phyloP scores from a whole-genome alignment of 2,888 invertebrate species.

The Drosophila prolongata region DNA sequence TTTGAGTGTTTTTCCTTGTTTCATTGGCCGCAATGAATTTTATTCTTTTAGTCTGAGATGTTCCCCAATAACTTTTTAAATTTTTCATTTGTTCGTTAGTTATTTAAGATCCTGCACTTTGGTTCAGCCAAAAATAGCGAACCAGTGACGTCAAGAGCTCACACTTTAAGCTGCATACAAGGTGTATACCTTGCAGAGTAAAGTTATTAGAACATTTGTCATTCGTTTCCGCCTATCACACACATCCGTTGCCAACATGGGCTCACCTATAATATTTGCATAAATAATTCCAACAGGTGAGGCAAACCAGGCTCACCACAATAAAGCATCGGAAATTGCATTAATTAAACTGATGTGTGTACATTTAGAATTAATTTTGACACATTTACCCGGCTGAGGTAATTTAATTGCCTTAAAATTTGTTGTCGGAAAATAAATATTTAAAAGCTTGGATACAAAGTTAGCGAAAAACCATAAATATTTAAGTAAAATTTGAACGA shows the following conservation, averaged over 20 bases:
- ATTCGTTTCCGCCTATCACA: constrained; percentile 30
- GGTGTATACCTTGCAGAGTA: not conserved
- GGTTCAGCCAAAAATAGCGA: constrained; percentile 4
- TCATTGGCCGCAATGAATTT: not conserved
- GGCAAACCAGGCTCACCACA: constrained; percentile 15
- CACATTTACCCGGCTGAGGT: constrained; percentile 18
- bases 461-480: constrained; percentile 3
- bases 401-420: constrained; percentile 7
- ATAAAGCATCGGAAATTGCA: constrained; percentile 46
- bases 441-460: constrained; percentile 5
- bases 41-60: not conserved
- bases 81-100: constrained; percentile 11
- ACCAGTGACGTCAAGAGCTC: not conserved
- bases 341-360: constrained; percentile 40
- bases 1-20: constrained; percentile 37
- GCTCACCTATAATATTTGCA: constrained; percentile 31
- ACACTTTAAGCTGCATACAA: not conserved
- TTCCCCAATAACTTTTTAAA: constrained; percentile 6
- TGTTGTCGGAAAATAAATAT: constrained; percentile 20
- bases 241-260: constrained; percentile 51
- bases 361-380: constrained; percentile 39
- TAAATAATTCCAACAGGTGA: constrained; percentile 48
- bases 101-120: constrained; percentile 10
- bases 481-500: not conserved
- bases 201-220: constrained; percentile 38